Evolutionary conservation across 2,888 invertebrate genomes (phyloP).

Genomic region (Papilio demoleus): DNA sequence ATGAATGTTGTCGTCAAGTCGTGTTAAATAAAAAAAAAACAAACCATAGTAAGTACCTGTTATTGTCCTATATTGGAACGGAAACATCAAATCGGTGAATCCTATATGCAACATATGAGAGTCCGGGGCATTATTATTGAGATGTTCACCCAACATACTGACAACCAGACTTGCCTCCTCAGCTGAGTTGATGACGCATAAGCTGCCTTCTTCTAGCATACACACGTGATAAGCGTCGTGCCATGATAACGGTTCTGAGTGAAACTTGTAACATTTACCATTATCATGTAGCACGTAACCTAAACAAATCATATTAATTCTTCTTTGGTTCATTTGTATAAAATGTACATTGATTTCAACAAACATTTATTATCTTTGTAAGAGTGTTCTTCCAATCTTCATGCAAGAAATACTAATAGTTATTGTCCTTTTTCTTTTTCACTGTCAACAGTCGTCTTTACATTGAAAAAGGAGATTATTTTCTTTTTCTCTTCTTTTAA

Average conservation of each 20-base stretch:
- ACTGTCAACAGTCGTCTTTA: too few relatives aligned
- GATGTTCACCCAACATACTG: constrained; percentile 55
- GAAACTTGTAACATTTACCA: constrained; percentile 63
- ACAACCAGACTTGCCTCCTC: constrained; percentile 59
- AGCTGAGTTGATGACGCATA: constrained; percentile 58
- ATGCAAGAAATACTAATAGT: too few relatives aligned
- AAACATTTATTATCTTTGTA: too few relatives aligned
- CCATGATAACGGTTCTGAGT: constrained; percentile 60
- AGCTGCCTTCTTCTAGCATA: constrained; percentile 56
- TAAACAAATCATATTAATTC: too few relatives aligned
- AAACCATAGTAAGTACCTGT: too few relatives aligned
- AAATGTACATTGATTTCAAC: too few relatives aligned
- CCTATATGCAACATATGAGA: constrained; percentile 59
- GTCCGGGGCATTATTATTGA: constrained; percentile 56
- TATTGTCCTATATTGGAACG: constrained; percentile 61
- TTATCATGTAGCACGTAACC: constrained; percentile 52
- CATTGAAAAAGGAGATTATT: too few relatives aligned
- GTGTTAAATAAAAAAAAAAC: too few relatives aligned
- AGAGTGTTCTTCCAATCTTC: too few relatives aligned
- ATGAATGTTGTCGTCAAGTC: background rate
- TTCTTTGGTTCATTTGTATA: too few relatives aligned
- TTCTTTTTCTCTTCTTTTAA: too few relatives aligned
- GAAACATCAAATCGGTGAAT: constrained; percentile 64
- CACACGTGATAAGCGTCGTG: constrained; percentile 61
- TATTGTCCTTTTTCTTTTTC: too few relatives aligned